A percentile compares a stretch with the other conserved stretches of the same genome.
phyloP scores from a whole-genome alignment of 2,888 invertebrate genomes.

The Chouioia cunea region DNA sequence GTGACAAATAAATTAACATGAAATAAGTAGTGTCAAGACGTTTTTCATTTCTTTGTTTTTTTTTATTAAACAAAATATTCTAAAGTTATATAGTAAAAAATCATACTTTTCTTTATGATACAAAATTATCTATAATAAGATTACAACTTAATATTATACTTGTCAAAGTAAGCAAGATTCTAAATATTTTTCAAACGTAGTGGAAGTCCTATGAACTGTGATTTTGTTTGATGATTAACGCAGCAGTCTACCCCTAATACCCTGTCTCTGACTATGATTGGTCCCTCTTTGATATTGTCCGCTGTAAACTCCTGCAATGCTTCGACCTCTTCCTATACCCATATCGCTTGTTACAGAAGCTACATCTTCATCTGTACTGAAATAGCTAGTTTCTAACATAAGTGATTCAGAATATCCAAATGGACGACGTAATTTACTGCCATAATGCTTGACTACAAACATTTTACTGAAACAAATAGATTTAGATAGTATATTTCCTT shows the following conservation, averaged over 20 bases:
- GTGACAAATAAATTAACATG: slow-evolving; percentile 41
- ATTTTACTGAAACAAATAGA: slow-evolving; percentile 31
- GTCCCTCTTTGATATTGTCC: slow-evolving; percentile 23
- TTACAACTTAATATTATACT: too few relatives aligned
- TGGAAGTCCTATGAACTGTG: too few relatives aligned
- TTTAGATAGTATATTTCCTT: too few relatives aligned
- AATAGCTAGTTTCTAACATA: slow-evolving; percentile 44
- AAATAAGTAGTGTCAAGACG: slow-evolving; percentile 20
- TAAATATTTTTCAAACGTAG: background rate
- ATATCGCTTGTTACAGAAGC: slow-evolving; percentile 50
- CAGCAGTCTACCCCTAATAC: slow-evolving; percentile 35
- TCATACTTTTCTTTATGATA: background rate
- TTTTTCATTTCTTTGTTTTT: background rate
- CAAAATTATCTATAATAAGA: background rate
- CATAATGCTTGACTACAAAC: slow-evolving; percentile 13
- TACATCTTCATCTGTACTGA: slow-evolving; percentile 16
- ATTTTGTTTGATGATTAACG: slow-evolving; percentile 8
- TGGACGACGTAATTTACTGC: slow-evolving; percentile 49
- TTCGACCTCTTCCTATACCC: slow-evolving; percentile 52
- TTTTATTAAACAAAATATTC: background rate
- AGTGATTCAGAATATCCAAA: slow-evolving; percentile 53
- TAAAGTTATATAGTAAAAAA: background rate
- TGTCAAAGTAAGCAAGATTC: too few relatives aligned
- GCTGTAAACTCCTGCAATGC: background rate
- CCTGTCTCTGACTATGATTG: slow-evolving; percentile 25